These are phyloP conservation scores for Drosophila kanapiae DNA, from an alignment of 1,140 invertebrate genomes.

Conservation along the genomic window DNA sequence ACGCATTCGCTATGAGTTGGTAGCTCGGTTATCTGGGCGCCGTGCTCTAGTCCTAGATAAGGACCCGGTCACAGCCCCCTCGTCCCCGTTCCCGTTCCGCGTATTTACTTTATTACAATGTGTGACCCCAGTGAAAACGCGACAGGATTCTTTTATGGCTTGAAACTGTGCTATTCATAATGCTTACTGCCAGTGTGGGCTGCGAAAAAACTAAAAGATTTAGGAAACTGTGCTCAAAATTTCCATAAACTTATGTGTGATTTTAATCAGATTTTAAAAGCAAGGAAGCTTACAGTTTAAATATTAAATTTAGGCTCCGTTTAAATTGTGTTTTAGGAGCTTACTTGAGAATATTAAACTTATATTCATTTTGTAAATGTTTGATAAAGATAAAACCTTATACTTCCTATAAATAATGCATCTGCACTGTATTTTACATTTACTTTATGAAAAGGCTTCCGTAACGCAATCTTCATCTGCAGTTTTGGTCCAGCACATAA, in stretches of 20 bases:
- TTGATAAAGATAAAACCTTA: neutral
- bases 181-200: conserved; percentile 12
- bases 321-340: neutral
- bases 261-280: conserved; percentile 6
- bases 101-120: conserved; percentile 52
- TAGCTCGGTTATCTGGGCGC: conserved; percentile 57
- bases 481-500: conserved; percentile 51
- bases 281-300: neutral
- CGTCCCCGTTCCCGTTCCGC: conserved; percentile 11
- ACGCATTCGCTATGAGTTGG: conserved; percentile 68
- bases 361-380: neutral
- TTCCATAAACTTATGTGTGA: neutral
- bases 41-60: conserved; percentile 47
- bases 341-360: neutral
- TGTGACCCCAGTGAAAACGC: conserved; percentile 45
- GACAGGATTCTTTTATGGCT: conserved; percentile 23
- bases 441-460: conserved; percentile 43
- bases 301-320: neutral
- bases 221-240: neutral
- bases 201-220: conserved; percentile 14
- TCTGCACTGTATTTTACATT: conserved; percentile 11
- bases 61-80: conserved; percentile 6
- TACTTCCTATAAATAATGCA: neutral
- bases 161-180: conserved; percentile 13
- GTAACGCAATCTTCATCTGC: conserved; percentile 58